Base-by-base conservation (phyloP, 1,140 invertebrate species). In the Lerema accius region DNA sequence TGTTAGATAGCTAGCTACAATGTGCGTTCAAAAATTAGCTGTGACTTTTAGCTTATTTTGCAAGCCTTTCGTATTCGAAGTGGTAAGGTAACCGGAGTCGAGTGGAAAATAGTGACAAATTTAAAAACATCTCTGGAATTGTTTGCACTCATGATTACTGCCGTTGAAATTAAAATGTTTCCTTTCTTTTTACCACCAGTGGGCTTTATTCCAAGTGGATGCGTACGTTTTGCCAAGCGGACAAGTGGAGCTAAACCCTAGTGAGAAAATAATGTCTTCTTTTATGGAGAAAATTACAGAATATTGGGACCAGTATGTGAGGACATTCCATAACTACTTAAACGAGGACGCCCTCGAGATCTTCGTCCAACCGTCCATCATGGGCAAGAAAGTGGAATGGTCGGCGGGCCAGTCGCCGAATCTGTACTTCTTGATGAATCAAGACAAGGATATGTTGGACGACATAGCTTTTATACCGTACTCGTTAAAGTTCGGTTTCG, bases 331-430 rank as follows among this genome's bases (percentile, higher is more conserved):
- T 48, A 91, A 94, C n/a, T 92, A 93, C n/a, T 78, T 94, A 0
- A 86, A 89, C 1, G 93, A 94, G 69, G 79, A 91, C 4, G 67
- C 71, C 0, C 61, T 90, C 13, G 74, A 89, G 69, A 82, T 84
- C 58, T 87, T 90, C 86, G 92, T 80, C 46, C 96, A 95, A 63
- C 95, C 95, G 0, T 93, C 95, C 11, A 94, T 96, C 43, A 95
- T 96, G 91, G 93, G 93, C 13, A 94, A 95, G 80, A 91, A 93
- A 76, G 93, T 95, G 71, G 92, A 95, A 43, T 93, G 94, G 75
- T 92, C 93, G 0, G 94, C 93, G 43, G 94, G 94, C 0, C 87
- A 92, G 19, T 93, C 95, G 0, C 94, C 95, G 0, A 92, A 92
- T 49, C 80, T 96, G 5, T 75, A 89, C 17, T 92, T 92, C 61